Conservation (phyloP, 2,113 vertebrate genomes). For the Otolemur garnettii region DNA sequence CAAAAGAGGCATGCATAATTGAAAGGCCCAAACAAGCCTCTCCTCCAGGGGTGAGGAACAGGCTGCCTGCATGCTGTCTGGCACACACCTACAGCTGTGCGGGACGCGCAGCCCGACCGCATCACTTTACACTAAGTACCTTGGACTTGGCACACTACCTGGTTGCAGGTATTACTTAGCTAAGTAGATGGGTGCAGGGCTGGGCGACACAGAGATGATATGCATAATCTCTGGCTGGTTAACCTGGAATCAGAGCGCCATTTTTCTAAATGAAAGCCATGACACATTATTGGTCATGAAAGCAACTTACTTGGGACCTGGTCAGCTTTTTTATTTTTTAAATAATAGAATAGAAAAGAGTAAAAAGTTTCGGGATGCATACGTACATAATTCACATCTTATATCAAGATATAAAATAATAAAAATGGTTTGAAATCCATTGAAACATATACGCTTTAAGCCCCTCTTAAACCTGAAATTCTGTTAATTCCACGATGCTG, state of each 20-base stretch:
- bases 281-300: background rate
- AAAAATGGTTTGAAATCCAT: background rate
- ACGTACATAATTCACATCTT: background rate
- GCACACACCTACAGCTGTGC: background rate
- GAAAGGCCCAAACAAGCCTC: conserved; percentile 71
- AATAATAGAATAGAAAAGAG: background rate
- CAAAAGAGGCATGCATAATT: conserved; percentile 81
- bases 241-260: background rate
- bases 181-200: background rate
- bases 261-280: conserved; percentile 22
- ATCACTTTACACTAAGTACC: background rate
- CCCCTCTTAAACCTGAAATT: background rate
- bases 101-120: fast-evolving
- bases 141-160: background rate
- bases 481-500: background rate
- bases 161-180: background rate
- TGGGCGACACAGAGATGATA: no score
- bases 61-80: no score
- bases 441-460: background rate
- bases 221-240: background rate
- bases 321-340: background rate
- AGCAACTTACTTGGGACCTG: background rate
- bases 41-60: background rate
- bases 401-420: background rate
- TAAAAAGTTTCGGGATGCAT: background rate